A percentile compares a stretch with the other conserved stretches of the same genome.
Conservation (phyloP, 2,797 vertebrate species). For the Phataginus tetradactyla region DNA sequence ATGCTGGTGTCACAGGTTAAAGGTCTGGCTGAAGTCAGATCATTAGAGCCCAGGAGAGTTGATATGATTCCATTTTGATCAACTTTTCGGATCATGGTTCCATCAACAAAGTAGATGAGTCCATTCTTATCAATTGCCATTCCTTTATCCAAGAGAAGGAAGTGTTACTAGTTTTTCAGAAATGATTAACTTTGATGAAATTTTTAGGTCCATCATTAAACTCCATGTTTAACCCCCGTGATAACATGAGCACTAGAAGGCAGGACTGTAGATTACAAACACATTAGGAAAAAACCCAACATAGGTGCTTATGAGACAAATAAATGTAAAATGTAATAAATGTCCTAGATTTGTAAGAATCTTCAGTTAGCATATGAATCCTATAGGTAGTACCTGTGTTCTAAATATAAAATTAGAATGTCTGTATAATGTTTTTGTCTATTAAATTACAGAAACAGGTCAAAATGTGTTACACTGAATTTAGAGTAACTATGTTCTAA, state of each 20-base stretch:
- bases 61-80: conserved; percentile 98
- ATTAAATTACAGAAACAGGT: conserved; percentile 40
- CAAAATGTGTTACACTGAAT: conserved; percentile 8
- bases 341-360: not conserved
- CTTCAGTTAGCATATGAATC: not conserved
- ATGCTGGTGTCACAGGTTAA: conserved; percentile 97
- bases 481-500: not conserved
- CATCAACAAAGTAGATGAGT: conserved; percentile 98
- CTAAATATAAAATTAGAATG: conserved; percentile 7
- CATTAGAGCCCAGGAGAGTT: conserved; percentile 97
- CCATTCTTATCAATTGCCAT: conserved; percentile 96
- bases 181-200: not conserved
- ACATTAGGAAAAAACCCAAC: not conserved
- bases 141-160: conserved; percentile 86
- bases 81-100: conserved; percentile 97
- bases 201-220: not conserved
- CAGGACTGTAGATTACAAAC: not conserved
- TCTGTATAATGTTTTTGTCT: not conserved
- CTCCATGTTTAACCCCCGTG: not conserved
- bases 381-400: not conserved
- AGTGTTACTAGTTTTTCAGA: not conserved
- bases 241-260: not conserved
- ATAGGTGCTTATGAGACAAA: not conserved
- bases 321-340: not conserved
- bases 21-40: conserved; percentile 96